Percentiles rank a stretch among this genome's conserved stretches.
Conservation (phyloP, 37 sponge, comb jelly and placozoan species). For the Spongia lamella region DNA sequence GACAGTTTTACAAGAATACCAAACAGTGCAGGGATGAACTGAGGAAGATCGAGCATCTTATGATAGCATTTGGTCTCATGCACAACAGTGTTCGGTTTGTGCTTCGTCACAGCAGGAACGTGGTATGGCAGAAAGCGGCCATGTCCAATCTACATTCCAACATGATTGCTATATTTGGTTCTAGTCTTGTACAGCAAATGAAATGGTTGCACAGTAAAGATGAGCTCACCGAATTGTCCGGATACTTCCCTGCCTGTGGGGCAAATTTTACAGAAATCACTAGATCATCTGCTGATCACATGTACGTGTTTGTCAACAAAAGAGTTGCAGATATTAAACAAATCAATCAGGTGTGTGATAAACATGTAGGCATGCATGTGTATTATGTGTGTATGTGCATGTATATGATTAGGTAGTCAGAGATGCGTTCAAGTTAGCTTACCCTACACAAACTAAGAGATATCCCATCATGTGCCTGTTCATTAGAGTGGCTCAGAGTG, state of each 20-base stretch:
- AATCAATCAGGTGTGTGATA: constrained; percentile 54
- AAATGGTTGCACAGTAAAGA: constrained; percentile 10
- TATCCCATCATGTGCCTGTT: constrained; percentile 47
- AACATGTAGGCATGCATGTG: constrained; percentile 13
- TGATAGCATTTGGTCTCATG: constrained; percentile 70
- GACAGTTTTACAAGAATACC: constrained; percentile 41
- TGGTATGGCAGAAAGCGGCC: constrained; percentile 69
- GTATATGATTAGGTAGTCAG: constrained; percentile 28
- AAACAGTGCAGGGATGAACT: constrained; percentile 80
- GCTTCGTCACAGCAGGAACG: constrained; percentile 61
- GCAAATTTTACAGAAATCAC: constrained; percentile 10
- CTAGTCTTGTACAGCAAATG: constrained; percentile 27
- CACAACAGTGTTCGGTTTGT: constrained; percentile 68
- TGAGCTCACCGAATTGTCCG: constrained; percentile 20
- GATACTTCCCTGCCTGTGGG: constrained; percentile 29
- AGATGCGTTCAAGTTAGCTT: constrained; percentile 14
- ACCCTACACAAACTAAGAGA: constrained; percentile 14
- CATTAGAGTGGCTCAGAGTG: constrained; percentile 27
- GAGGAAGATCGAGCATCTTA: constrained; percentile 50
- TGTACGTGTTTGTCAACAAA: constrained; percentile 57
- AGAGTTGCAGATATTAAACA: constrained; percentile 51
- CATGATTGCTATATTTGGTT: constrained; percentile 43
- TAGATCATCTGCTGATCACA: constrained; percentile 36
- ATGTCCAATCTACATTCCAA: constrained; percentile 37
- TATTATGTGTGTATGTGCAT: neutral